Base-by-base conservation (phyloP, 2,888 invertebrate genomes). In the Clusia tigrina region DNA sequence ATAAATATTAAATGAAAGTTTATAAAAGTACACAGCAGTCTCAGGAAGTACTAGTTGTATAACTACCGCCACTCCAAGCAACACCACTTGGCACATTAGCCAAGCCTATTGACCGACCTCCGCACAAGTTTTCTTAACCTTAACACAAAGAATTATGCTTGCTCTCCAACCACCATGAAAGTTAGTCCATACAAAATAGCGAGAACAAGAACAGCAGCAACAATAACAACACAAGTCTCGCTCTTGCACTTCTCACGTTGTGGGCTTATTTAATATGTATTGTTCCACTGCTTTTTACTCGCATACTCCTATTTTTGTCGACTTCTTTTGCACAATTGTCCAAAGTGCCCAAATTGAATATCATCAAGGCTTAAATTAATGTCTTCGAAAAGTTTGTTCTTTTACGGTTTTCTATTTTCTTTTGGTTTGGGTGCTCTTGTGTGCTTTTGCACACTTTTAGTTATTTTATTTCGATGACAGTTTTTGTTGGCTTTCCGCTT, bases 281-380 rank as follows among this genome's bases (percentile, higher is more conserved):
- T 54, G 2, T 52, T 20, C 22, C 18, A 52, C 18, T 2, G 24
- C 26, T 26, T 1, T n/a, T 54, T 54, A 18, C 23, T 32, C 10
- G 12, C 18, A 17, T 25, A 15, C 32, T 2, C 24, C 24, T 52
- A 60, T 53, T 62, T 54, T 48, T 25, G 46, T 64, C 54, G 63
- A 60, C 25, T 18, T 54, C 60, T 51, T 73, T 71, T 70, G 62
- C 71, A 66, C 64, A 71, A 73, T 72, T 76, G 77, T 74, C 77
- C 64, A 69, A 77, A 74, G 78, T 73, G 71, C 69, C 71, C 67
- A 76, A 78, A 77, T 77, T 78, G 76, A 78, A 78, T 78, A 78
- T 76, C 77, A 77, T 77, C 78, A 74, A 69, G 74, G 73, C 74
- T 78, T 78, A 74, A 78, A 76, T 78, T 77, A 74, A 74, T 74